phyloP scores from a whole-genome alignment of 2,888 invertebrate genomes.

The Parnassius orleans region DNA sequence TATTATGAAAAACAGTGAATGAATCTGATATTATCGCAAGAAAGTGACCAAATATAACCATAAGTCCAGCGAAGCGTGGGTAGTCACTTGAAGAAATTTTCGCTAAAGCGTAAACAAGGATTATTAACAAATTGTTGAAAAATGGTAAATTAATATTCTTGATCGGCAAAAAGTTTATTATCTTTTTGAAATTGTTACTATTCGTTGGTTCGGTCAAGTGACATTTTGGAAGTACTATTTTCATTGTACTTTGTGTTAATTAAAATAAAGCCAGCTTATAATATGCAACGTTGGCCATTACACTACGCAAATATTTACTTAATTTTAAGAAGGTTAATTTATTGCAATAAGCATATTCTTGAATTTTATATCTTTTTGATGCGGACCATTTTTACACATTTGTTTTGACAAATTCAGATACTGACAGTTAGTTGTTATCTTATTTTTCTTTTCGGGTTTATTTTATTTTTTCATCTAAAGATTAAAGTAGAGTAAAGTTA shows the following conservation, averaged over 20 bases:
- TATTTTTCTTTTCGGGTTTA: no score
- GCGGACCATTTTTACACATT: no score
- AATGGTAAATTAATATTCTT: constrained; percentile 23
- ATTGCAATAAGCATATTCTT: no score
- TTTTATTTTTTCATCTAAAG: no score
- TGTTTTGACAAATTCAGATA: no score
- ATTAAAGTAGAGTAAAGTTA: no score
- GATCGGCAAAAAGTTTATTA: constrained; percentile 17
- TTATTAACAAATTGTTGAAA: constrained; percentile 20
- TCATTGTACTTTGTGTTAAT: constrained; percentile 19
- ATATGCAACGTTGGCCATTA: constrained; percentile 25
- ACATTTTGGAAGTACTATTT: constrained; percentile 20
- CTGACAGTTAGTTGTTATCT: no score
- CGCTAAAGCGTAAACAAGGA: constrained; percentile 18
- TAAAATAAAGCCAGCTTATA: constrained; percentile 31
- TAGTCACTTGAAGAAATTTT: constrained; percentile 18
- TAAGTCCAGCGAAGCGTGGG: constrained; percentile 17
- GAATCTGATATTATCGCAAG: constrained; percentile 24
- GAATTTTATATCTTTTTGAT: no score
- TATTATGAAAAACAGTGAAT: constrained; percentile 10
- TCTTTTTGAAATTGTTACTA: constrained; percentile 4
- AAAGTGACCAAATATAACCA: constrained; percentile 23
- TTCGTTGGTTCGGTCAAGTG: constrained; percentile 5
- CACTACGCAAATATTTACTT: no score
- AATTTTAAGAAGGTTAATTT: no score